Evolutionary conservation across 2,797 vertebrate genomes (phyloP).

Genomic region (Lacerta viridis): DNA sequence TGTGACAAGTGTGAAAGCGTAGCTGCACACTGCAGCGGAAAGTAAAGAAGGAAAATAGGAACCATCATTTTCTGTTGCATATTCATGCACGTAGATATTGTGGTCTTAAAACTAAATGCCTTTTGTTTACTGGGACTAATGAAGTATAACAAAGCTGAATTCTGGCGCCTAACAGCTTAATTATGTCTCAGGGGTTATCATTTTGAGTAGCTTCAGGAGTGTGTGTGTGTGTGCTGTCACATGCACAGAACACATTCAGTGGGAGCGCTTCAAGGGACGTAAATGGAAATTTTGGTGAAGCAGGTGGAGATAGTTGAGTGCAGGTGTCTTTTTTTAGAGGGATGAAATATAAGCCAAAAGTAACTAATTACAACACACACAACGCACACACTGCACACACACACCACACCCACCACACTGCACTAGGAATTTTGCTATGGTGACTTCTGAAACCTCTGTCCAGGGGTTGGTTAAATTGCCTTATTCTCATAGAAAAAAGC

Average conservation of each 20-base stretch:
- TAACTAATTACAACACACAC: no score
- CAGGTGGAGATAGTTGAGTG: background rate
- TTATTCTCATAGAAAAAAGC: no score
- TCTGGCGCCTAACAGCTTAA: constrained; percentile 46
- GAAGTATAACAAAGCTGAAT: constrained; percentile 52
- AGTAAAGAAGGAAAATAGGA: constrained; percentile 21
- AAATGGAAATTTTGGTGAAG: constrained; percentile 24
- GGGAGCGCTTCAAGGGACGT: constrained; percentile 36
- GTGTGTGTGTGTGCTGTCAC: background rate
- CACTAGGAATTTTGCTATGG: no score
- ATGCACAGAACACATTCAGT: constrained; percentile 22
- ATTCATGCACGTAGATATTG: constrained; percentile 41
- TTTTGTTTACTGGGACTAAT: constrained; percentile 53
- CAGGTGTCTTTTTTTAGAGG: no score
- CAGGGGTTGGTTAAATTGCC: no score
- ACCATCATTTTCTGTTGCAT: constrained; percentile 44
- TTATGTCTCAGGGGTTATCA: constrained; percentile 41
- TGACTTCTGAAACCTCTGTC: no score
- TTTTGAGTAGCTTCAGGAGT: constrained; percentile 43
- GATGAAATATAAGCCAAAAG: no score
- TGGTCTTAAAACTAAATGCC: constrained; percentile 43
- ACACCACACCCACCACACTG: no score
- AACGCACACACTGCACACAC: no score
- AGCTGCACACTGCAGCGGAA: constrained; percentile 39
- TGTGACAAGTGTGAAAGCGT: background rate